Conservation (phyloP, 2,888 invertebrate genomes). For the Acholoe squamosa region DNA sequence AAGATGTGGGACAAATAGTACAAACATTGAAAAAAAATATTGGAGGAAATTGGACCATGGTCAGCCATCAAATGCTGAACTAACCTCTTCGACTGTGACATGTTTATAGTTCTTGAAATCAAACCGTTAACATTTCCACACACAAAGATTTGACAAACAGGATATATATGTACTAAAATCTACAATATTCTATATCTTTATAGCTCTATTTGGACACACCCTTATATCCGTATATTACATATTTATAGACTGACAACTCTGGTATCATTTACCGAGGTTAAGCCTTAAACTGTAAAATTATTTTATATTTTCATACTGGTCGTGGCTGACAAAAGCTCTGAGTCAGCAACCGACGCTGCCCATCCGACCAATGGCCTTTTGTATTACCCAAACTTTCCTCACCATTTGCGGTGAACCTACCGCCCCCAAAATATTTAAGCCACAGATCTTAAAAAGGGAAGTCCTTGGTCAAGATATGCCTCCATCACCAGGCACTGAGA, state of each 20-base stretch:
- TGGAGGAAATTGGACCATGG: neutral
- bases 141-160: neutral
- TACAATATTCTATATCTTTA: no score
- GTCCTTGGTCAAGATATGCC: constrained; percentile 14
- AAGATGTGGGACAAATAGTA: neutral
- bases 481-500: neutral
- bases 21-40: no score
- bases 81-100: neutral
- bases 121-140: neutral
- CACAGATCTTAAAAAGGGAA: neutral
- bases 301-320: neutral
- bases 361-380: neutral
- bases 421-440: constrained; percentile 50
- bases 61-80: neutral
- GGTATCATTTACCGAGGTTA: neutral
- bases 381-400: neutral
- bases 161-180: no score
- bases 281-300: neutral
- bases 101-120: neutral
- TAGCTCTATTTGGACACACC: no score
- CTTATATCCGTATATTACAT: no score
- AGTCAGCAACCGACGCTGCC: constrained; percentile 6
- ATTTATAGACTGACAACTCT: neutral
- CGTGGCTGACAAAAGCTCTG: neutral
- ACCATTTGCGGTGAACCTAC: constrained; percentile 21